Conservation (phyloP, 2,888 invertebrate species). For the Spisula solida region DNA sequence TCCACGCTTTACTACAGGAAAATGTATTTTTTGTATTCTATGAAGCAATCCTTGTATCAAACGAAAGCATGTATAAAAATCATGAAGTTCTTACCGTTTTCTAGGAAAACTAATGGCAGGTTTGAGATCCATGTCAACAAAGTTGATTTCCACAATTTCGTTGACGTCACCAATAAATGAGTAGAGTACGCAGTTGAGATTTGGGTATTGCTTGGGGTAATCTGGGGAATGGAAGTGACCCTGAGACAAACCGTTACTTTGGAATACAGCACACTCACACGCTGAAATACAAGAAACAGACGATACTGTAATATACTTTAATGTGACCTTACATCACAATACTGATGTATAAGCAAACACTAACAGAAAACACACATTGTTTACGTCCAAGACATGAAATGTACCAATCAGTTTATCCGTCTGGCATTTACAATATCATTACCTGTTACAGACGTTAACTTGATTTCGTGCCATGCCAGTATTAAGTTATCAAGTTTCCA, state of each 20-base stretch:
- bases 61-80: no score
- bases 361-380: constrained; percentile 12
- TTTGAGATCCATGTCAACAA: constrained; percentile 93
- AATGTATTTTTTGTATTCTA: no score
- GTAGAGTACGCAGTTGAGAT: constrained; percentile 94
- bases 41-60: no score
- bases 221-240: constrained; percentile 95
- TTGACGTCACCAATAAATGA: constrained; percentile 93
- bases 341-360: neutral
- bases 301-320: neutral
- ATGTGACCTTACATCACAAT: neutral
- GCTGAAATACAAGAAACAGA: constrained; percentile 89
- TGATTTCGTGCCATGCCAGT: neutral
- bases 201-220: constrained; percentile 93
- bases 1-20: no score
- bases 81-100: neutral
- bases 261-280: constrained; percentile 94
- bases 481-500: neutral
- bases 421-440: neutral
- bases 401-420: neutral
- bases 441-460: neutral
- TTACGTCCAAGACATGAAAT: neutral
- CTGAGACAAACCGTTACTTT: constrained; percentile 92
- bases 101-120: neutral
- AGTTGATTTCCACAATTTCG: constrained; percentile 94